Base-by-base conservation (phyloP, 2,113 vertebrate genomes). In the Varanus komodoensis region DNA sequence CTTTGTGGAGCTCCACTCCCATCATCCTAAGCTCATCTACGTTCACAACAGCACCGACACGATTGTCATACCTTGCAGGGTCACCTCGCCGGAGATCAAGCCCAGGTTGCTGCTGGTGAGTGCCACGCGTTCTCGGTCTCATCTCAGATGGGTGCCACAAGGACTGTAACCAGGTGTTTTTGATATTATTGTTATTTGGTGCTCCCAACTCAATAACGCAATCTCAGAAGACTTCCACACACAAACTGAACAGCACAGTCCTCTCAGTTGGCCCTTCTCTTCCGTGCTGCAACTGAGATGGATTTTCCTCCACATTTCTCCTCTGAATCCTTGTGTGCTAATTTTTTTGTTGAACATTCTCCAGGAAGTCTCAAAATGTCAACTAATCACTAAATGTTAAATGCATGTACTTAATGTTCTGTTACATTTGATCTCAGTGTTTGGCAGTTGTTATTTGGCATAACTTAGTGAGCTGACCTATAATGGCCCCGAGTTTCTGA, bases 11-110 rank as follows among this genome's bases (percentile, higher is more conserved):
- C 94, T 93, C 7, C 27, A 92, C 82, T 0, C 85, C 0, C 69
- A 2, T 0, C 3, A 83, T 0, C 90, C 94, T 0, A 12, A 12
- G 21, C 1, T 95, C 1, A 90, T 98, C 92, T 83, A 34, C 34
- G 92, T 96, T 77, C 57, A 91, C 34, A 94, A 93, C 9, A 11
- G 92, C 0, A 96, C 95, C 6, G 94, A 87, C 27, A 93, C 86
- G 0, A 92, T 99, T 0, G 88, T 96, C 0, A 67, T 99, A 19
- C 98, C 98, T 19, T 99, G 98, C 92, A 94, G 97, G 29, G 98
- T 98, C 21, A 97, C 98, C 68, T 98, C 96, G 0, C 98, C 98
- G 75, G 93, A 97, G 34, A 91, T 96, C 93, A 75, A 3, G 21
- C 98, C 98, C 27, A 95, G 87, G 27, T 96, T 99, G 83, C 91